Evolutionary conservation across 2,888 invertebrate species (phyloP), one percentile per base, ranked within the genome.

Genomic region (Sesia apiformis): DNA sequence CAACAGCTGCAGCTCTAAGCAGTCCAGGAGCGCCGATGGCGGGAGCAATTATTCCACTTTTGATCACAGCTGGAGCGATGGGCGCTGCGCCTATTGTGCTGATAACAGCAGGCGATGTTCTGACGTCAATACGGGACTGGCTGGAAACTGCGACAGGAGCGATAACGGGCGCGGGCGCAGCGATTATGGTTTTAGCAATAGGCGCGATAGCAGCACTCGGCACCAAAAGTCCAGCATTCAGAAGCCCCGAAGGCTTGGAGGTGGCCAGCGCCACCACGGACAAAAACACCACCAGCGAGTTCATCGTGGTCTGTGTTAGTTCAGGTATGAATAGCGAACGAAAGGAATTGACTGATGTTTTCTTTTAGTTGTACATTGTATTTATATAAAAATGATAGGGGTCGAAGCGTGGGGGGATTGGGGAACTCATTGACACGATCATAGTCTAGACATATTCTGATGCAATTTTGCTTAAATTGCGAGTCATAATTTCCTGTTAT

Each of bases 251-350:
- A 7, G 57, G 59, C 39, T 51, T 52, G 53, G 63, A 57, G 4
- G 61, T 57, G 38, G 61, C 59, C 39, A 57, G 63, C 64, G 8
- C 72, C 69, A 88, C 68, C 60, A 90, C 74, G 71, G 84, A 84
- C 69, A 78, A 84, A 77, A 89, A 78, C 63, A 80, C 81, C 73
- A 80, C 76, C 77, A 72, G 62, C 66, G 69, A 69, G 66, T 68
- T 69, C 72, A 73, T 73, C 57, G 55, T 54, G 53, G 68, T 67
- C 68, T 69, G 69, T 67, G 65, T 63, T 65, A 52, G 52, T 59
- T 55, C 56, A 56, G 56, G n/a, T 64, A 40, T 39, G 55, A 53
- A 52, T 8, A 38, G 38, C n/a, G 38, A 43, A 46, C 6, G 41
- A 51, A 38, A 6, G 41, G 42, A 41, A 52, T 49, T 40, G 39